Percentiles rank a stretch among this genome's conserved stretches.
These are phyloP conservation scores for Euthynnus affinis DNA, from an alignment of 2,797 vertebrate species.

Conservation along the genomic window DNA sequence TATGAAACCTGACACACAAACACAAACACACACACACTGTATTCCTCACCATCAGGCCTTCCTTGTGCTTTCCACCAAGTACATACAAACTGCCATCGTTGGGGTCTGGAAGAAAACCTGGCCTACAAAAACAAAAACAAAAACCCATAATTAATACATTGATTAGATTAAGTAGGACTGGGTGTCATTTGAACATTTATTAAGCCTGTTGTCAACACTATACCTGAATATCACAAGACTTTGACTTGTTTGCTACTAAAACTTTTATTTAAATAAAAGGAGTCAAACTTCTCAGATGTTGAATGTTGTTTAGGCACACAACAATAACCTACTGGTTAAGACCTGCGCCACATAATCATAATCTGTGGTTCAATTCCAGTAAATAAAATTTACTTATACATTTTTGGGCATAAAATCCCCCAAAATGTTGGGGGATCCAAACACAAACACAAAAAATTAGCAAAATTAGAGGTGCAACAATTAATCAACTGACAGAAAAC, in stretches of 20 bases:
- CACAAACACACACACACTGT: not conserved
- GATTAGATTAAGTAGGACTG: not conserved
- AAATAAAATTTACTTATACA: no score
- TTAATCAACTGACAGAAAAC: no score
- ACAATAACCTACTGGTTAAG: no score
- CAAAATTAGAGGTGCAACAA: not conserved
- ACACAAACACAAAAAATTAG: not conserved
- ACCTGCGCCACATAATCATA: no score
- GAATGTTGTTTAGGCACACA: no score
- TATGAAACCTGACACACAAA: conserved; percentile 5
- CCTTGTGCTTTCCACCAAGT: conserved; percentile 92
- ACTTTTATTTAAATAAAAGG: no score
- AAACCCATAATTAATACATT: not conserved
- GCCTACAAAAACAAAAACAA: conserved; percentile 79
- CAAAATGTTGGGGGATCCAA: no score
- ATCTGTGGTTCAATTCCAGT: no score
- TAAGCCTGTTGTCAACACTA: not conserved
- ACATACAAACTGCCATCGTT: conserved; percentile 96
- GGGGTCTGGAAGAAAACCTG: conserved; percentile 95
- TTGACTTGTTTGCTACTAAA: not conserved
- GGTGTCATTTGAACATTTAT: not conserved
- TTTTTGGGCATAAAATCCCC: no score
- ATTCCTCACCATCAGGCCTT: conserved; percentile 93
- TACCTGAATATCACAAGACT: not conserved
- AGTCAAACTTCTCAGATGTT: no score